phyloP scores from a whole-genome alignment of 30 jellyfish, hydroid and myxozoan species.

The Aurelia sp. region DNA sequence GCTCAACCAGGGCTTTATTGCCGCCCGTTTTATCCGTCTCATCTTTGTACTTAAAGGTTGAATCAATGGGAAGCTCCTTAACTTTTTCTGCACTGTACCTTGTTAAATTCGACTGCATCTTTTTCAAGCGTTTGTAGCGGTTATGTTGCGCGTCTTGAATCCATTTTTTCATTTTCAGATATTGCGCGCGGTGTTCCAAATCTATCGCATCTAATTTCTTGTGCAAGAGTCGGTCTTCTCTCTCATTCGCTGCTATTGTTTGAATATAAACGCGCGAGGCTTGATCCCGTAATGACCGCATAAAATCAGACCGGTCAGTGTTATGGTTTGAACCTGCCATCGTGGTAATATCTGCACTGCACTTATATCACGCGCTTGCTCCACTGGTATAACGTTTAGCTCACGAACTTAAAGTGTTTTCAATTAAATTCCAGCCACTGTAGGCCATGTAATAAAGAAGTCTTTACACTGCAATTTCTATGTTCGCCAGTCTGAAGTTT shows the following conservation, averaged over 20 bases:
- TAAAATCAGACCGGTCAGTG: constrained; percentile 42
- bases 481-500: no score
- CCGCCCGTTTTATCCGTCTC: no score
- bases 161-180: constrained; percentile 56
- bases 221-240: constrained; percentile 62
- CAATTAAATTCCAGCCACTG: no score
- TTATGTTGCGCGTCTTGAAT: constrained; percentile 35
- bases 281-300: constrained; percentile 59
- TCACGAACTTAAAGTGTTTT: no score
- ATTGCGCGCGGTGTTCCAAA: constrained; percentile 71
- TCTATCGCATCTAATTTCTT: constrained; percentile 60
- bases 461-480: no score
- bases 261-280: constrained; percentile 73
- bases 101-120: constrained; percentile 1
- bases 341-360: background rate
- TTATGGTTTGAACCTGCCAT: constrained; percentile 35
- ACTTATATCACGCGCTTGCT: no score
- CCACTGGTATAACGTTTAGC: no score
- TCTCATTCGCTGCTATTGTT: constrained; percentile 70
- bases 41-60: no score
- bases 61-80: background rate
- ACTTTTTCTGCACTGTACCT: background rate
- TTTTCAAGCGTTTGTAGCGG: constrained; percentile 39
- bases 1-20: background rate
- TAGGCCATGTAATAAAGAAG: no score